These are phyloP conservation scores for Tinamus major DNA, from an alignment of 2,797 vertebrate genomes.

Conservation along the genomic window DNA sequence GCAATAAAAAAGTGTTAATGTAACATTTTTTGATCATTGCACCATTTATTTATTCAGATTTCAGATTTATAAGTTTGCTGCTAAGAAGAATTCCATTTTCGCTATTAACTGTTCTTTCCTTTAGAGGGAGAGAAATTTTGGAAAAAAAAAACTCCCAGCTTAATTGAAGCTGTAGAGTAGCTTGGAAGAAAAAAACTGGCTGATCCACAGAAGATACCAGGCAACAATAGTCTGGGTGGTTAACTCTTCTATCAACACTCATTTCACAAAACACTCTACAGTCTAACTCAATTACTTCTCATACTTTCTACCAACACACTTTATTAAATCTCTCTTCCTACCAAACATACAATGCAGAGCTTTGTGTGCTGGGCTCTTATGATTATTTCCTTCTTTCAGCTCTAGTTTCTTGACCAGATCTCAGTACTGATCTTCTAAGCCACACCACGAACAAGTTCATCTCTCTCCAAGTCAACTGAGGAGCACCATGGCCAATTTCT, in stretches of 20 bases:
- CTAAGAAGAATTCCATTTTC: neutral
- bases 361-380: neutral
- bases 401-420: neutral
- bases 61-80: neutral
- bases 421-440: neutral
- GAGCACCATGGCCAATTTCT: rapidly evolving
- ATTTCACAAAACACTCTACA: neutral
- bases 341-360: neutral
- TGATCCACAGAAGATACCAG: neutral
- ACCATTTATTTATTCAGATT: neutral
- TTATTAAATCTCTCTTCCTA: neutral
- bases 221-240: neutral
- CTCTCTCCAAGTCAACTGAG: neutral
- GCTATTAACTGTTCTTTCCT: neutral
- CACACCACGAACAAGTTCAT: neutral
- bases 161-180: neutral
- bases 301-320: neutral
- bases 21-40: neutral
- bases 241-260: conserved; percentile 26
- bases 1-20: neutral
- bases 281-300: neutral
- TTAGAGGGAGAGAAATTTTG: neutral
- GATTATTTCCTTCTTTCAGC: neutral
- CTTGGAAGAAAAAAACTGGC: neutral
- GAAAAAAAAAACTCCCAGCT: neutral